phyloP scores from a whole-genome alignment of 2,888 invertebrate genomes.

The Thysanoteuthis rhombus region DNA sequence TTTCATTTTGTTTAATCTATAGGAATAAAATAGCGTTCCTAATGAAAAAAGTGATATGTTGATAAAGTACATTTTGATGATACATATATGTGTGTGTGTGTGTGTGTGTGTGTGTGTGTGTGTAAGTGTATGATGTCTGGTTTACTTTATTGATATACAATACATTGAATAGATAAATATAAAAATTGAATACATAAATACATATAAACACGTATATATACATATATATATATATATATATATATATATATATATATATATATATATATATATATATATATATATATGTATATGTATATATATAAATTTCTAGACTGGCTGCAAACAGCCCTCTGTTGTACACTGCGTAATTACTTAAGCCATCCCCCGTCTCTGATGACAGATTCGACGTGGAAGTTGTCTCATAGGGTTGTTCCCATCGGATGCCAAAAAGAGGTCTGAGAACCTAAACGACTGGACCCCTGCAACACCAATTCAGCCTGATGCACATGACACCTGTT shows the following conservation, averaged over 20 bases:
- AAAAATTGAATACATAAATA: too few species aligned
- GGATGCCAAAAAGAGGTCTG: neutral
- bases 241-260: neutral
- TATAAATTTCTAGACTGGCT: neutral
- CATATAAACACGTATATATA: too few species aligned
- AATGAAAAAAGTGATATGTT: too few species aligned
- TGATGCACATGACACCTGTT: neutral
- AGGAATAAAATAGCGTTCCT: too few species aligned
- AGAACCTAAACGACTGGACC: neutral
- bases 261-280: neutral
- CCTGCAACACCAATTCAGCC: neutral
- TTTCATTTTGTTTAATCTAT: too few species aligned
- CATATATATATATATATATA: neutral
- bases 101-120: too few species aligned
- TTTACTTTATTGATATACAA: too few species aligned
- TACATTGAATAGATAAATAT: too few species aligned
- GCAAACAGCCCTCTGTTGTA: neutral
- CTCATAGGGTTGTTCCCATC: neutral
- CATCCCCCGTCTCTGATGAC: neutral
- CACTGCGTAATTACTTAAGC: neutral
- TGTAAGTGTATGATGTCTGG: too few species aligned
- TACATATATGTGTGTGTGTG: too few species aligned
- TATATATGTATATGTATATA: neutral
- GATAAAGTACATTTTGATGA: too few species aligned
- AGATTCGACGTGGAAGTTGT: neutral